Evolutionary conservation across 92 coral and sea anemone genomes (phyloP), one percentile per base, ranked within the genome.

Genomic region (Zoanthus sansibaricus): DNA sequence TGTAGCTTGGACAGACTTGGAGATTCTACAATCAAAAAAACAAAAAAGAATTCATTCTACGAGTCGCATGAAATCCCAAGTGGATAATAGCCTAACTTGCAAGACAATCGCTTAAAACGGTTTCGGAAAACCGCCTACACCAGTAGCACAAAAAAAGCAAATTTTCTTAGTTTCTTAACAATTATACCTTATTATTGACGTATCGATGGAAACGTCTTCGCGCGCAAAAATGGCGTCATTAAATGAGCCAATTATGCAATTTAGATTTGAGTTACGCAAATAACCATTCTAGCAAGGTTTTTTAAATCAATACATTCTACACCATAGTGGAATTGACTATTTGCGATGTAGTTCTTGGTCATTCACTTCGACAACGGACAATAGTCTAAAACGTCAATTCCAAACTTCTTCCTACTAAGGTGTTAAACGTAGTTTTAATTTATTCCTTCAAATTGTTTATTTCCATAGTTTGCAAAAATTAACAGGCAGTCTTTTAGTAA

Each of bases 1-100:
- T 97, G 98, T 3, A 97, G 84, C 14, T 94, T 93, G 31, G 88
- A 91, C 51, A 90, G 87, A 61, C 94, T 86, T 79, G 91, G 93
- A 8, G 93, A 70, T 75, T 94, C 98, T 94, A 87, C 59, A 61
- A 46, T 16, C 16, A 11, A 6, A 75, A 47, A 47, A 18, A 20
- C 20, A 76, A 54, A 56, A 21, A 33, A 2, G 54, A 12, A 32
- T 25, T 62, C 25, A 25, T 25, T 45, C 13, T 16, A 16, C 58
- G 7, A 62, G 55, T 11, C 12, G 37, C 20, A 32, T 1, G 64
- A 45, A 67, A 20, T 20, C 18, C 8, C 2, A 3, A 80, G 13
- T 30, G 0, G 7, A 48, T 7, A 0, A 52, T 18, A 45, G 25
- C 67, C 51, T 12, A 15, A 37, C 20, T 6, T 25, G 7, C 33